Evolutionary conservation across 2,888 invertebrate genomes (phyloP), one percentile per base, ranked within the genome.

Genomic region (Acronicta psi): DNA sequence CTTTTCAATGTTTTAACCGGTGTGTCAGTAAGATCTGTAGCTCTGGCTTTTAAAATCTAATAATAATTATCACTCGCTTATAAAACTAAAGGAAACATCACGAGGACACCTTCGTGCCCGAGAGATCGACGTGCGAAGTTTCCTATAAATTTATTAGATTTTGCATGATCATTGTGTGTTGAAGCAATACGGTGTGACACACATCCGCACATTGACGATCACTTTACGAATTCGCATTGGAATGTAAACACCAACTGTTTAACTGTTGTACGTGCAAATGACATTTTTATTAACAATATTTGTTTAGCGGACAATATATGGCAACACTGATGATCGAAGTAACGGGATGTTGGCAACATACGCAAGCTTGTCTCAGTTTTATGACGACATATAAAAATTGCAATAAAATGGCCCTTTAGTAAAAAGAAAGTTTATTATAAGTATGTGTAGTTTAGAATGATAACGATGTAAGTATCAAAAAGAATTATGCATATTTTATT

Each of bases 221-320:
- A 60, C 61, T 65, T 66, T 74, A 80, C 76, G 73, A 84, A 82
- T 81, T 85, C 76, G 58, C 75, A 73, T 75, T 63, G 80, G 80
- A 81, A 84, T 84, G 79, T 72, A 76, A 77, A 75, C 65, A 69
- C 49, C 65, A 68, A 79, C 75, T 74, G 74, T 72, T 69, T 68
- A 65, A 67, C 61, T 42, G 68, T 61, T 56, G 31, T 38, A 43
- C 20, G 53, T 37, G 40, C 45, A 72, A 76, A 73, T 73, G 66
- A 77, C 69, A 77, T 78, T 77, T 79, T 79, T 80, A 73, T 67
- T 58, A 49, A 50, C 70, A 73, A 74, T 77, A 79, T 80, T 71
- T 76, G 73, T 65, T 64, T 73, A 73, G 63, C 58, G 60, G 62
- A 45, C 54, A 56, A 49, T 56, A 42, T 56, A 63, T 40, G 71